Percentiles rank a stretch among this genome's conserved stretches.
phyloP scores from a whole-genome alignment of 2,888 invertebrate species.

The Argyra leucocephala region DNA sequence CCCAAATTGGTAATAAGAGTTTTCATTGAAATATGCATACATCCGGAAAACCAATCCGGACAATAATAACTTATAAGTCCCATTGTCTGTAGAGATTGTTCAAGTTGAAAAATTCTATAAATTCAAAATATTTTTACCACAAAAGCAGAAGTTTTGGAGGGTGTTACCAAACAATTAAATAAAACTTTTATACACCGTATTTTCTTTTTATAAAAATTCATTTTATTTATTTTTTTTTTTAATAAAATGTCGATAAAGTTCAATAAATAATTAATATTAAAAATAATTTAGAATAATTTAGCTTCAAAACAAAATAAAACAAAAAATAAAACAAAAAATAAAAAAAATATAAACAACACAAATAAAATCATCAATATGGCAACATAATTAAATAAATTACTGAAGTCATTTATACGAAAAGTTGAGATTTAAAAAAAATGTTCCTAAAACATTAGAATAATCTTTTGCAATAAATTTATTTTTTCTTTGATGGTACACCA shows the following conservation, averaged over 20 bases:
- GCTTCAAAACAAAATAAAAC: background rate
- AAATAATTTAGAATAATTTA: constrained; percentile 5
- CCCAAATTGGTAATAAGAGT: too few relatives aligned
- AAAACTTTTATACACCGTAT: background rate
- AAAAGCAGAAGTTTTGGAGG: too few relatives aligned
- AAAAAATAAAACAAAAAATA: background rate
- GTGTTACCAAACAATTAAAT: too few relatives aligned
- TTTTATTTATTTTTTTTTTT: background rate
- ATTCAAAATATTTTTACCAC: too few relatives aligned
- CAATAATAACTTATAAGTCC: too few relatives aligned
- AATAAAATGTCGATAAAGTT: background rate
- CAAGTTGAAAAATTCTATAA: too few relatives aligned
- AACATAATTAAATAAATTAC: background rate
- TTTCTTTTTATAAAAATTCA: background rate
- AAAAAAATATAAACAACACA: background rate
- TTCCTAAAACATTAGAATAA: too few relatives aligned
- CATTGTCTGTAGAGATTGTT: too few relatives aligned
- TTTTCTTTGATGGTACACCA: constrained; percentile 26
- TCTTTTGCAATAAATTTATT: constrained; percentile 5
- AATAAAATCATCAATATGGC: background rate
- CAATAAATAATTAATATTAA: background rate
- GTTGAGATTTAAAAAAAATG: background rate
- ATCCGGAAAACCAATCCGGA: too few relatives aligned
- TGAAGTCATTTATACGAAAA: background rate
- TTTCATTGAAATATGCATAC: too few relatives aligned